Conservation (phyloP, 2,113 vertebrate genomes). For the Phyllostomus hastatus region DNA sequence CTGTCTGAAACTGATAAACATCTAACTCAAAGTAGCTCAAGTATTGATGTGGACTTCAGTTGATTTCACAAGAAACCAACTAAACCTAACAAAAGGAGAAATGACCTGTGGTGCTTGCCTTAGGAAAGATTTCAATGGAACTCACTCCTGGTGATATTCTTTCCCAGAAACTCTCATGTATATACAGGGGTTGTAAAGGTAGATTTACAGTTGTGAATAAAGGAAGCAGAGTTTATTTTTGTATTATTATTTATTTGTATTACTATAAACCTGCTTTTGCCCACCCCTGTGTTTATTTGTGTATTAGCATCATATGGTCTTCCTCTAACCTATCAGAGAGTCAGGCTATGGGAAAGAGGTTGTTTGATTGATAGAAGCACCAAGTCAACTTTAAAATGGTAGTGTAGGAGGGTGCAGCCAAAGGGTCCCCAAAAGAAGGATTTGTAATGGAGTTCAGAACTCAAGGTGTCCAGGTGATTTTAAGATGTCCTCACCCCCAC, state of each 20-base stretch:
- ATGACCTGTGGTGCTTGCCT: not conserved
- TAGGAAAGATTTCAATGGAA: not conserved
- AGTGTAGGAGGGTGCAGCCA: too few species aligned
- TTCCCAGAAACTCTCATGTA: not conserved
- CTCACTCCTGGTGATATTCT: not conserved
- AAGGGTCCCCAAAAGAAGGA: too few species aligned
- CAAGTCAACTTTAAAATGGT: not conserved
- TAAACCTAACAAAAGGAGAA: not conserved
- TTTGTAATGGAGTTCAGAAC: too few species aligned
- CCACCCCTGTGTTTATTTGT: not conserved
- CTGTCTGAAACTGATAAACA: not conserved
- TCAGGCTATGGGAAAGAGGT: fast-evolving
- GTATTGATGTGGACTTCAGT: not conserved
- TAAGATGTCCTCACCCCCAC: too few species aligned
- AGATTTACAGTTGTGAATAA: not conserved
- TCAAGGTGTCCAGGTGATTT: too few species aligned
- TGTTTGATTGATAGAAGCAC: not conserved
- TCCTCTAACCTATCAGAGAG: not conserved
- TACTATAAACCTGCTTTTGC: not conserved
- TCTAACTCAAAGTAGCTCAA: not conserved
- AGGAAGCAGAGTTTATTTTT: not conserved
- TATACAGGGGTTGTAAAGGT: not conserved
- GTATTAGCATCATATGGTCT: not conserved
- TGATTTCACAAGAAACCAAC: not conserved
- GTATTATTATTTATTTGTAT: not conserved